These are phyloP conservation scores for Pogonocherus hispidulus DNA, from an alignment of 2,888 invertebrate genomes.

Conservation along the genomic window DNA sequence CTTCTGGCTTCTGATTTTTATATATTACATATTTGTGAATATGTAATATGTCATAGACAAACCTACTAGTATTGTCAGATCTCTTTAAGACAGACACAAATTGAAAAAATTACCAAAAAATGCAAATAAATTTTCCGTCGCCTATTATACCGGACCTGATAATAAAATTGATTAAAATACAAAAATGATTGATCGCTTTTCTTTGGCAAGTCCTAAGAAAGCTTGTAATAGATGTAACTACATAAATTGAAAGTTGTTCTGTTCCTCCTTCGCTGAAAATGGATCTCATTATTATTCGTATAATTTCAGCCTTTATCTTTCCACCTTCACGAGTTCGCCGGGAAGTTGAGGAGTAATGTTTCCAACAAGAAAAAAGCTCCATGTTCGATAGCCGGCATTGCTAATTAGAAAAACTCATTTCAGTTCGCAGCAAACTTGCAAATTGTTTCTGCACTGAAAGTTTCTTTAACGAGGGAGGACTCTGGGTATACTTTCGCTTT, in stretches of 20 bases:
- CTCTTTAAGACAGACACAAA: too few relatives aligned
- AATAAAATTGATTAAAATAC: conserved; percentile 5
- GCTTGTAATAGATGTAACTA: conserved; percentile 2
- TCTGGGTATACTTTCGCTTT: too few relatives aligned
- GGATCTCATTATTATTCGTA: conserved; percentile 27
- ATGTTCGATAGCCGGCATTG: conserved; percentile 12
- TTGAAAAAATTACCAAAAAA: too few relatives aligned
- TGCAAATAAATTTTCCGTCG: too few relatives aligned
- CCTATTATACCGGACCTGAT: too few relatives aligned
- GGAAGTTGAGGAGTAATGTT: conserved; percentile 18
- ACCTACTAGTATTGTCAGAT: too few relatives aligned
- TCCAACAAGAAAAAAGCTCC: conserved; percentile 12
- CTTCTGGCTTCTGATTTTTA: too few relatives aligned
- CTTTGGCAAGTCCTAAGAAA: background rate
- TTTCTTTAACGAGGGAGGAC: too few relatives aligned
- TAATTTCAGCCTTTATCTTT: conserved; percentile 24
- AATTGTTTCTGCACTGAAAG: conserved; percentile 27
- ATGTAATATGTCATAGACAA: too few relatives aligned
- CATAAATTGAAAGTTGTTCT: background rate
- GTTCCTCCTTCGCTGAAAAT: conserved; percentile 3
- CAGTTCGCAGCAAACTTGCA: conserved; percentile 30
- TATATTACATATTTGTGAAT: too few relatives aligned
- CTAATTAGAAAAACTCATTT: conserved; percentile 36
- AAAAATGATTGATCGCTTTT: background rate
- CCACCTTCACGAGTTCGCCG: conserved; percentile 5